Conservation (phyloP, 2,797 vertebrate genomes). For the Typhlichthys subterraneus region DNA sequence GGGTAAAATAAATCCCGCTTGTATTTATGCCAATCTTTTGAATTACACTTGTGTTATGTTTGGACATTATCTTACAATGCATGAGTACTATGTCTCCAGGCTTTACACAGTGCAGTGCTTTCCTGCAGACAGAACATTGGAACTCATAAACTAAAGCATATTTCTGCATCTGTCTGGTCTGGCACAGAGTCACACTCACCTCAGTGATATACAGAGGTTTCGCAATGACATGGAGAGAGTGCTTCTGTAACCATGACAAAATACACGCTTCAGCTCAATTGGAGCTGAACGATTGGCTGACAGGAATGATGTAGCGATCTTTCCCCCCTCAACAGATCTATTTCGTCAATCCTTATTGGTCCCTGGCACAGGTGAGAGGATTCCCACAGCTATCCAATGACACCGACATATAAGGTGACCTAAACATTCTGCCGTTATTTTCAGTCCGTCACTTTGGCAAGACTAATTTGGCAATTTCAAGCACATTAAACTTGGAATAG, state of each 20-base stretch:
- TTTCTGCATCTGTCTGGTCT: slow-evolving; percentile 54
- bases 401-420: not conserved
- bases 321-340: slow-evolving; percentile 29
- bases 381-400: slow-evolving; percentile 17
- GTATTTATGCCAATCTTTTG: no score
- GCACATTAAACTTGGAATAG: no score
- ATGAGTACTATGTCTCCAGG: not conserved
- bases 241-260: slow-evolving; percentile 55
- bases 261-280: slow-evolving; percentile 36
- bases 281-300: slow-evolving; percentile 58
- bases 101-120: slow-evolving; percentile 32
- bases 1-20: no score
- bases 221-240: slow-evolving; percentile 28
- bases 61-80: no score
- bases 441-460: not conserved
- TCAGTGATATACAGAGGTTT: slow-evolving; percentile 23
- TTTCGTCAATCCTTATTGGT: slow-evolving; percentile 39
- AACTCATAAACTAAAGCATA: slow-evolving; percentile 44
- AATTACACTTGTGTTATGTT: no score
- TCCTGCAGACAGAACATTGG: slow-evolving; percentile 39
- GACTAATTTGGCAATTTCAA: no score
- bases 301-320: slow-evolving; percentile 34
- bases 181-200: slow-evolving; percentile 46
- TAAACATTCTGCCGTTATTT: not conserved
- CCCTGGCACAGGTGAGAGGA: slow-evolving; percentile 26